These are phyloP conservation scores for Thymallus thymallus DNA, from an alignment of 2,113 vertebrate species.

Conservation along the genomic window DNA sequence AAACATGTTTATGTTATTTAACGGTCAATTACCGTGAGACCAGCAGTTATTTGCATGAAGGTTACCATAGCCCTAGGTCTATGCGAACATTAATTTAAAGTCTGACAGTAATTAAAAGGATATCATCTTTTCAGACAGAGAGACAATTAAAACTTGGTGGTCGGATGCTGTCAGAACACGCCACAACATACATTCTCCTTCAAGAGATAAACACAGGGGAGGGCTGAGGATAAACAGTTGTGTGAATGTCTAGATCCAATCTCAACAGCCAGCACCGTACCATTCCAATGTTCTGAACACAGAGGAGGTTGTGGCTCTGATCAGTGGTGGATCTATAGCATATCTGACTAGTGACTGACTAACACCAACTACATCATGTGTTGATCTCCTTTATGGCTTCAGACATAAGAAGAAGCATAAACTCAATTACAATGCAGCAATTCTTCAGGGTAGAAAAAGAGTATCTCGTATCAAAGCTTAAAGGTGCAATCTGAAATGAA, in stretches of 20 bases:
- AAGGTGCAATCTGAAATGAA: not conserved
- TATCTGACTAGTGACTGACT: not conserved
- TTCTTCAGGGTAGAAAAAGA: not conserved
- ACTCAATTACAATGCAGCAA: too few relatives aligned
- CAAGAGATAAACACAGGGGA: conserved; percentile 36
- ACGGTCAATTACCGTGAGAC: too few relatives aligned
- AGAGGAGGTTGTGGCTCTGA: not conserved
- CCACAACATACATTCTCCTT: conserved; percentile 35
- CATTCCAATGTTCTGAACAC: conserved; percentile 15
- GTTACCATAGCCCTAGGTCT: not conserved
- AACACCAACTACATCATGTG: not conserved
- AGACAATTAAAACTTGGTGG: conserved; percentile 44
- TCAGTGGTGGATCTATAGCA: not conserved
- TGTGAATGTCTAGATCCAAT: conserved; percentile 17
- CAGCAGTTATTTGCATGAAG: too few relatives aligned
- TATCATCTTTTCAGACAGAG: conserved; percentile 17
- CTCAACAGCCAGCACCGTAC: conserved; percentile 6
- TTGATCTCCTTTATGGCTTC: not conserved
- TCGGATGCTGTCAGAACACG: conserved; percentile 19
- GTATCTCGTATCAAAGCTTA: not conserved
- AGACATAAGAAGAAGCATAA: too few relatives aligned
- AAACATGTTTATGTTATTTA: too few relatives aligned
- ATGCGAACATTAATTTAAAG: conserved; percentile 40
- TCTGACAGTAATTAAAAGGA: conserved; percentile 29
- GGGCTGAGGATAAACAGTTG: not conserved